Evolutionary conservation across 1,140 invertebrate species (phyloP).

Genomic region (Drosophila tsacasi): DNA sequence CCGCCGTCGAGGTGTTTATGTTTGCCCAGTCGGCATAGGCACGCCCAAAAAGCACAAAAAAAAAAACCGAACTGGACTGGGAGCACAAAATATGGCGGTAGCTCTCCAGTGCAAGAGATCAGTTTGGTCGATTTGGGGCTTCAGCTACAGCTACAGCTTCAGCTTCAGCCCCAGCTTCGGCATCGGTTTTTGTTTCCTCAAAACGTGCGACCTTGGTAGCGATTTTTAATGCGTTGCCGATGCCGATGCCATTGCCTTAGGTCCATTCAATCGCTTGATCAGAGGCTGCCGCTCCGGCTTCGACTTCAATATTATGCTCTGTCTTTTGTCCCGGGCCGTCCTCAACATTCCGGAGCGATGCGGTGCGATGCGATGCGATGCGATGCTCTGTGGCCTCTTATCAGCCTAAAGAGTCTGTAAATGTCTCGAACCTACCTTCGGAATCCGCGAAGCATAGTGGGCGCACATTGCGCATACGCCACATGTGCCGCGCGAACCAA

Average conservation of each 20-base stretch:
- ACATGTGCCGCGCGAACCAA: conserved; percentile 49
- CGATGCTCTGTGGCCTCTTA: conserved; percentile 38
- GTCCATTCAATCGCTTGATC: conserved; percentile 67
- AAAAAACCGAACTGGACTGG: conserved; percentile 1
- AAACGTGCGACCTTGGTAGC: conserved; percentile 66
- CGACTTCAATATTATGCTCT: conserved; percentile 29
- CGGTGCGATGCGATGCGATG: conserved; percentile 2
- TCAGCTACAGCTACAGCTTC: background rate
- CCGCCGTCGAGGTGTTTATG: conserved; percentile 15
- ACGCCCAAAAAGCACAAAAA: conserved; percentile 16
- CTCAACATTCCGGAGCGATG: conserved; percentile 36
- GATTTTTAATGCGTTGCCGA: conserved; percentile 67
- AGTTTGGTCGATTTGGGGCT: conserved; percentile 49
- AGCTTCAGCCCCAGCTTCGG: conserved; percentile 1
- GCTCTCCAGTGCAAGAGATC: conserved; percentile 50
- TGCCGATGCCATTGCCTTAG: conserved; percentile 47
- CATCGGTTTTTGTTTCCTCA: conserved; percentile 42
- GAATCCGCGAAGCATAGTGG: conserved; percentile 23
- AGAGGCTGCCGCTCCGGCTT: conserved; percentile 48
- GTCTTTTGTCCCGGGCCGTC: conserved; percentile 23
- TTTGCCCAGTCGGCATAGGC: conserved; percentile 22
- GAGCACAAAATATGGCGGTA: conserved; percentile 17
- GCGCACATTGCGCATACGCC: conserved; percentile 57
- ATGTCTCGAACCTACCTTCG: conserved; percentile 17
- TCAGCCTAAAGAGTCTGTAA: conserved; percentile 53